Evolutionary conservation across 2,797 vertebrate genomes (phyloP).

Genomic region (Sebastes diaconus): DNA sequence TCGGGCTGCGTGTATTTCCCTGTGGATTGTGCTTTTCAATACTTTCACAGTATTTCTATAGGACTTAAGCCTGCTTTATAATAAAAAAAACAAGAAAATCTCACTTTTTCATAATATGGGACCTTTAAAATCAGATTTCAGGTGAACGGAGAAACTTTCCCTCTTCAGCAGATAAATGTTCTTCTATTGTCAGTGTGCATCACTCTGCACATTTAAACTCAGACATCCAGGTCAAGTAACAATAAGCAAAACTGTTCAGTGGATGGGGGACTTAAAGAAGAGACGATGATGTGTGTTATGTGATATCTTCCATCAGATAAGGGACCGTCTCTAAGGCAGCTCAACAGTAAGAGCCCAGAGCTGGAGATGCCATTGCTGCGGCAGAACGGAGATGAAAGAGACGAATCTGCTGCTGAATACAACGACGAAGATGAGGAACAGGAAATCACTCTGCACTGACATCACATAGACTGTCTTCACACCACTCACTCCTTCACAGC

Average conservation of each 20-base stretch:
- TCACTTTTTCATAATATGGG: no score
- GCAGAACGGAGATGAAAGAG: constrained; percentile 43
- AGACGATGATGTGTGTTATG: background rate
- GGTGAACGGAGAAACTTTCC: background rate
- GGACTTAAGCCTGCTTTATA: no score
- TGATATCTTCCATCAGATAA: constrained; percentile 61
- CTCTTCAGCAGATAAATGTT: background rate
- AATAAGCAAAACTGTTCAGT: background rate
- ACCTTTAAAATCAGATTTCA: background rate
- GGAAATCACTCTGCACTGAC: constrained; percentile 71
- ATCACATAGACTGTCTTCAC: background rate
- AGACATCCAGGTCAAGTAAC: background rate
- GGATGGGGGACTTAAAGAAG: background rate
- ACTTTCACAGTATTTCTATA: no score
- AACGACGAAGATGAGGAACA: constrained; percentile 75
- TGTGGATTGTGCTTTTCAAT: no score
- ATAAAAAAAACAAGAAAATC: no score
- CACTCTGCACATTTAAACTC: background rate
- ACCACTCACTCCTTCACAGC: background rate
- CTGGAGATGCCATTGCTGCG: constrained; percentile 86
- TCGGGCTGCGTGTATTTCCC: rapidly evolving
- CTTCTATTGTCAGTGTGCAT: background rate
- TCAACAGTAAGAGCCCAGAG: constrained; percentile 78
- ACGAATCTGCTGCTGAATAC: constrained; percentile 59
- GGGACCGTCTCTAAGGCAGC: constrained; percentile 61